Evolutionary conservation across 2,888 invertebrate genomes (phyloP), one percentile per base, ranked within the genome.

Genomic region (Chaetogeoica ovagalla): DNA sequence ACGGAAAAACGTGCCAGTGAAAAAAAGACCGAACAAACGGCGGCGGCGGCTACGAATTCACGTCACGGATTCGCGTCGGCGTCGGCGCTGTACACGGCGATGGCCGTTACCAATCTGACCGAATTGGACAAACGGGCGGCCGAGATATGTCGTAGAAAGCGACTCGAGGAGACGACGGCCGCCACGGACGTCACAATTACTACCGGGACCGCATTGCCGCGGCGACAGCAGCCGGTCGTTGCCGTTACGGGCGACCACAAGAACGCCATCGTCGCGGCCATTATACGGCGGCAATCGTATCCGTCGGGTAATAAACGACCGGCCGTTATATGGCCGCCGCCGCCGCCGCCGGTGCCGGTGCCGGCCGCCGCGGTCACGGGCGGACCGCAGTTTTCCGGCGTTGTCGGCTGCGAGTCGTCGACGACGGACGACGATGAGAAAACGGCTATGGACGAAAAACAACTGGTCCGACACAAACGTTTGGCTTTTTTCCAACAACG

Each of bases 71-170:
- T 70, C 55, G 39, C 70, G 55, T 79, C 77, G 8, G 55, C 19
- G 55, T 30, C 77, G 13, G 70, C 63, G 21, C 13, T 79, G 19
- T 79, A 79, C 55, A 70, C 77, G 23, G 77, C 69, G 11, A 79
- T 79, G 77, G 77, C 77, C 6, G 77, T 37, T 7, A 79, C 77
- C n/a, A 79, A 79, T n/a, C 17, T 79, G 62, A 70, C 77, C 19
- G 77, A 79, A 23, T 39, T 79, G 63, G 77, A 79, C 63, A 79
- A 60, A 17, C 70, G 70, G 1, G 77, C 77, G 21, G 77, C 77
- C 63, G 77, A 79, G 43, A 70, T 79, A 37, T 79, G 77, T n/a
- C 39, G 39, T 4, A 62, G 17, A 55, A 79, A 55, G 9, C 74
- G 30, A n/a, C 55, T 37, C 13, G 2, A 55, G 30, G 6, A 11